phyloP scores from a whole-genome alignment of 2,888 invertebrate genomes.

The Trissolcus brochymenae region DNA sequence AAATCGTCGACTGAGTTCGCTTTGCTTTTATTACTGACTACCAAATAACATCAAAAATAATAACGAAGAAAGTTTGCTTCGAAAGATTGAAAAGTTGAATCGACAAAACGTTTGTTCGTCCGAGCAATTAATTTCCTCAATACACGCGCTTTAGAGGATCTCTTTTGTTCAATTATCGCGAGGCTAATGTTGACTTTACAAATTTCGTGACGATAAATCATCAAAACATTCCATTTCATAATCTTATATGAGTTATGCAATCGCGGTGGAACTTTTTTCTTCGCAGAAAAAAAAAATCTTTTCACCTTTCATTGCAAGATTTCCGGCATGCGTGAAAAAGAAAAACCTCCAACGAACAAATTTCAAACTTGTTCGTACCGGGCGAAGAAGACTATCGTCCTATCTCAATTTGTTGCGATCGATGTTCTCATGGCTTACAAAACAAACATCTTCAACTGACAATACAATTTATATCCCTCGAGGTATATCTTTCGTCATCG shows the following conservation, averaged over 20 bases:
- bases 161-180: background rate
- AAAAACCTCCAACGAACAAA: no score
- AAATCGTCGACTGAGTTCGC: no score
- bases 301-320: no score
- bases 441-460: background rate
- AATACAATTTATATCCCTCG: no score
- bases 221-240: constrained; percentile 19
- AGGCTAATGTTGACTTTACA: constrained; percentile 22
- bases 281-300: no score
- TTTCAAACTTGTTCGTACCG: no score
- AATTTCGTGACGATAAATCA: constrained; percentile 24
- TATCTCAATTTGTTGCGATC: background rate
- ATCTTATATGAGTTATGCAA: background rate
- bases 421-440: background rate
- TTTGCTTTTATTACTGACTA: background rate
- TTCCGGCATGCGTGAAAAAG: no score
- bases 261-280: no score
- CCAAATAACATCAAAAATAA: background rate
- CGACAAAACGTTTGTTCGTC: constrained; percentile 15
- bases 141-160: no score
- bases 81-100: constrained; percentile 3
- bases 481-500: no score
- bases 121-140: constrained; percentile 25
- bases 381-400: no score
- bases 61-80: constrained; percentile 13